phyloP scores from a whole-genome alignment of 2,113 vertebrate genomes.

The Melanotaenia duboulayi region DNA sequence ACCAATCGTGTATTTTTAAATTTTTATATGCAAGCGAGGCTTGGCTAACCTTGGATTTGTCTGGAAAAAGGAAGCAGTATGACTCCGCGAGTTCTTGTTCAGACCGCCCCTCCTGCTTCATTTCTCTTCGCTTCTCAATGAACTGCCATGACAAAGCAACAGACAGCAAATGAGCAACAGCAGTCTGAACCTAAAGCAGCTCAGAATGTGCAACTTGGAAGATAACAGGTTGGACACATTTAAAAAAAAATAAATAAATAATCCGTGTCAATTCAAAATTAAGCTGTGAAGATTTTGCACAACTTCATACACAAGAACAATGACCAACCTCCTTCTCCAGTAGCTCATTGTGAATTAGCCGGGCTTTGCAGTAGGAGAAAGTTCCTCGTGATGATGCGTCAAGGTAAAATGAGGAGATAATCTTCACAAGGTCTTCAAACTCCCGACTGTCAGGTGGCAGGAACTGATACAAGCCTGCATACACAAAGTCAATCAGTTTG shows the following conservation, averaged over 20 bases:
- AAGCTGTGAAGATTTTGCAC: not conserved
- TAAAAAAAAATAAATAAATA: not conserved
- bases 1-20: not conserved
- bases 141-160: slow-evolving; percentile 81
- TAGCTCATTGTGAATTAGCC: slow-evolving; percentile 93
- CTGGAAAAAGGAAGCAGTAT: slow-evolving; percentile 92
- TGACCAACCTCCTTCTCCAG: slow-evolving; percentile 92
- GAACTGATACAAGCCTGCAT: slow-evolving; percentile 90
- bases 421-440: slow-evolving; percentile 93
- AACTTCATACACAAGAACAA: not conserved
- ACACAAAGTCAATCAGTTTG: not conserved
- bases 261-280: not conserved
- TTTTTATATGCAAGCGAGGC: not conserved
- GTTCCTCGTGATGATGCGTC: slow-evolving; percentile 86
- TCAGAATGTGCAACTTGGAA: not conserved
- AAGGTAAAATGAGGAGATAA: slow-evolving; percentile 90
- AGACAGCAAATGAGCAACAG: slow-evolving; percentile 1
- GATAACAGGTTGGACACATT: not conserved
- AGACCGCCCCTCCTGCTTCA: slow-evolving; percentile 89
- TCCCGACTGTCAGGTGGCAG: slow-evolving; percentile 89
- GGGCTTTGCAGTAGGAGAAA: slow-evolving; percentile 91
- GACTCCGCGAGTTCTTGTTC: slow-evolving; percentile 93
- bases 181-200: not conserved
- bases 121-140: slow-evolving; percentile 92
- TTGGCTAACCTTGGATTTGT: slow-evolving; percentile 86